These are phyloP conservation scores for Rhyacichthys aspro DNA, from an alignment of 2,797 vertebrate species.

Conservation along the genomic window DNA sequence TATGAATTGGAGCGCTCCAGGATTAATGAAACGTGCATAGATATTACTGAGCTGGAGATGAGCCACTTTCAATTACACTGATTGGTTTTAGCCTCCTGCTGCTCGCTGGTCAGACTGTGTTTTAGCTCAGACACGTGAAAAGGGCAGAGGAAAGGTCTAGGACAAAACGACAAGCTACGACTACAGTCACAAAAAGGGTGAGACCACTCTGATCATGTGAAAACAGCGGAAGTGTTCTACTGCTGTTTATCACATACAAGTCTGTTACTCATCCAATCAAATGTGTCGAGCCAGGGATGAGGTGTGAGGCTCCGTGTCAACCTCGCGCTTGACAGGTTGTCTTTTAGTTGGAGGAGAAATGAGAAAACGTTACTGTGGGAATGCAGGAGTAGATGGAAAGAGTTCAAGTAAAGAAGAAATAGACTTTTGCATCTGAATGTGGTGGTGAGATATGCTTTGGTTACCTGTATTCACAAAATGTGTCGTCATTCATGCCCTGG, in stretches of 20 bases:
- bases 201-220: slow-evolving; percentile 51
- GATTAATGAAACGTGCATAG: slow-evolving; percentile 73
- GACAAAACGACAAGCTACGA: slow-evolving; percentile 37
- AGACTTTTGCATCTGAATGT: slow-evolving; percentile 24
- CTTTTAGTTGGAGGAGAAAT: slow-evolving; percentile 70
- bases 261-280: slow-evolving; percentile 71
- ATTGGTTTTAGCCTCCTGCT: slow-evolving; percentile 67
- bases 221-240: slow-evolving; percentile 59
- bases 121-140: slow-evolving; percentile 49
- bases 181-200: slow-evolving; percentile 16
- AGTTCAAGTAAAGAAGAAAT: slow-evolving; percentile 21
- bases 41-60: slow-evolving; percentile 70
- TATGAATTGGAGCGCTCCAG: slow-evolving; percentile 65
- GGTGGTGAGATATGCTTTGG: slow-evolving; percentile 39
- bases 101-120: slow-evolving; percentile 43
- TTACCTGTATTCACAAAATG: slow-evolving; percentile 99
- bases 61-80: slow-evolving; percentile 72
- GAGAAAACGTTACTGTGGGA: slow-evolving; percentile 52
- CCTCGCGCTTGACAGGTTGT: slow-evolving; percentile 60
- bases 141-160: slow-evolving; percentile 39
- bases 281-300: slow-evolving; percentile 59
- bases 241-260: slow-evolving; percentile 74
- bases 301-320: slow-evolving; percentile 57
- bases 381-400: slow-evolving; percentile 18
- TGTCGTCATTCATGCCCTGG: slow-evolving; percentile 96